phyloP scores from a whole-genome alignment of 2,888 invertebrate genomes.

The Spisula subtruncata region DNA sequence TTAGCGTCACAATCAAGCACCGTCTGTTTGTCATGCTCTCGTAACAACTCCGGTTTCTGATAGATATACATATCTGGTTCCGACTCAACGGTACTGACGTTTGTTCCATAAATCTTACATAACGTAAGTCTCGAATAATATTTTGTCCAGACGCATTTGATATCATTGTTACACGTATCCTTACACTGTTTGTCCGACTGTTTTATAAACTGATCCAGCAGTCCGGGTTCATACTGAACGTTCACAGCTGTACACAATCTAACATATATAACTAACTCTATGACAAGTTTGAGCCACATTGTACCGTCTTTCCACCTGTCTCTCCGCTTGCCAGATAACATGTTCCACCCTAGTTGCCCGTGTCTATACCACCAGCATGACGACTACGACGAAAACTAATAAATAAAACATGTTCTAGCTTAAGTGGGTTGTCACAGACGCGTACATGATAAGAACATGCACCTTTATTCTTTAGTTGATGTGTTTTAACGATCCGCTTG shows the following conservation, averaged over 20 bases:
- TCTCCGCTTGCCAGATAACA: background rate
- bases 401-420: too few relatives aligned
- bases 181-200: background rate
- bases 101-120: conserved; percentile 1
- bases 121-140: background rate
- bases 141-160: conserved; percentile 2
- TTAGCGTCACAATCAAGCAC: background rate
- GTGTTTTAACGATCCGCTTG: too few relatives aligned
- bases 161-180: background rate
- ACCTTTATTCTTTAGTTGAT: too few relatives aligned
- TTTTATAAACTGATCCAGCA: conserved; percentile 1
- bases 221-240: background rate
- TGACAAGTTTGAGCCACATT: background rate
- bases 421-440: too few relatives aligned
- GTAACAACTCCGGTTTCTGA: background rate
- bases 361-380: too few relatives aligned
- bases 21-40: background rate
- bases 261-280: background rate
- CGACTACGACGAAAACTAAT: too few relatives aligned
- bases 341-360: too few relatives aligned
- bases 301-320: background rate
- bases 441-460: too few relatives aligned
- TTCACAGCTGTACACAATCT: background rate
- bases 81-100: too few relatives aligned
- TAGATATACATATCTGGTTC: background rate